These are phyloP conservation scores for Tethya wilhelma DNA, from an alignment of 37 sponge, comb jelly and placozoan genomes.

Conservation along the genomic window DNA sequence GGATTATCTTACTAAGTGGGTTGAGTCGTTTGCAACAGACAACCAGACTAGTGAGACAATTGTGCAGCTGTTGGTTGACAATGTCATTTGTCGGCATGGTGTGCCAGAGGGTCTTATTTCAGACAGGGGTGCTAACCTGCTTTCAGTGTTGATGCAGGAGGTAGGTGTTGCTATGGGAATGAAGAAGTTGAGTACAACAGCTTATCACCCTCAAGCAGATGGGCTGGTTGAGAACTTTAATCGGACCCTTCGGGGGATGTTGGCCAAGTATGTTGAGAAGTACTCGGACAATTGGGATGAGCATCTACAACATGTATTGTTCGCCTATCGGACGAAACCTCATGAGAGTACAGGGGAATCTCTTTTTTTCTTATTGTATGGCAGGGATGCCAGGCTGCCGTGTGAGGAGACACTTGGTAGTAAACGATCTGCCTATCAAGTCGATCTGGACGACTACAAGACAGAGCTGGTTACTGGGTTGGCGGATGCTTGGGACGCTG, in stretches of 20 bases:
- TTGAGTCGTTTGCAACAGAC: slow-evolving; percentile 54
- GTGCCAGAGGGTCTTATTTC: slow-evolving; percentile 54
- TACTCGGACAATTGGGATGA: slow-evolving; percentile 36
- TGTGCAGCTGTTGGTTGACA: slow-evolving; percentile 50
- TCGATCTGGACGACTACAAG: slow-evolving; percentile 19
- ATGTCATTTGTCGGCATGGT: slow-evolving; percentile 61
- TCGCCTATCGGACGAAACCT: slow-evolving; percentile 39
- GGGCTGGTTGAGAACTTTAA: slow-evolving; percentile 59
- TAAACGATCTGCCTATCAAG: not conserved
- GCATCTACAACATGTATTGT: slow-evolving; percentile 30
- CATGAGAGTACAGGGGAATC: slow-evolving; percentile 52
- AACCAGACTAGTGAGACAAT: slow-evolving; percentile 65
- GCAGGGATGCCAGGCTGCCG: slow-evolving; percentile 52
- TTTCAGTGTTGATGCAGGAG: slow-evolving; percentile 42
- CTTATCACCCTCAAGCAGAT: slow-evolving; percentile 67
- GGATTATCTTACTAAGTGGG: slow-evolving; percentile 74
- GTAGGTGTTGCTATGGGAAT: slow-evolving; percentile 35
- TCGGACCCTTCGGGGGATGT: slow-evolving; percentile 26
- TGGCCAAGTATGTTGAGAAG: slow-evolving; percentile 34
- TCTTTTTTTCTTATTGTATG: slow-evolving; percentile 47
- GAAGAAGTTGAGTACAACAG: slow-evolving; percentile 47
- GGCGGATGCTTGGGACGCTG: slow-evolving; percentile 42
- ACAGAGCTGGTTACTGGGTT: slow-evolving; percentile 6
- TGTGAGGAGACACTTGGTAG: slow-evolving; percentile 6
- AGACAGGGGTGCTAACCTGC: slow-evolving; percentile 44